Conservation (phyloP, 2,113 vertebrate genomes). For the Podarcis raffonei region DNA sequence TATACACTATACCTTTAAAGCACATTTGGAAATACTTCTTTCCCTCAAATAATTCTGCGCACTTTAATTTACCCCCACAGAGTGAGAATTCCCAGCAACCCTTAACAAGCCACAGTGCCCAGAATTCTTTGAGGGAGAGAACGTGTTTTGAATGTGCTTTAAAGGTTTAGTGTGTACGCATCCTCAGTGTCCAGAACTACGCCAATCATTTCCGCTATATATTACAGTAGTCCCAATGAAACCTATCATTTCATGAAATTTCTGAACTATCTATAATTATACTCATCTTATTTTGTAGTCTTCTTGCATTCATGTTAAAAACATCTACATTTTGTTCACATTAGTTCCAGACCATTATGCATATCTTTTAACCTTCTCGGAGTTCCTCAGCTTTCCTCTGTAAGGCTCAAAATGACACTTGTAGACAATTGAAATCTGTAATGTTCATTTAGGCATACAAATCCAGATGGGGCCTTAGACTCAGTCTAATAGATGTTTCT, state of each 20-base stretch:
- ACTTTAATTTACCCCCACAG: no score
- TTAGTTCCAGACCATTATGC: neutral
- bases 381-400: neutral
- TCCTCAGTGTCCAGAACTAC: neutral
- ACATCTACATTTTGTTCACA: neutral
- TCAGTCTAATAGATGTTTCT: no score
- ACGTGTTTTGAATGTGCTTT: no score
- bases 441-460: neutral
- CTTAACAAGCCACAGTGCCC: no score
- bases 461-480: neutral
- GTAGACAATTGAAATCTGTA: neutral
- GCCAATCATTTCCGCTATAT: neutral
- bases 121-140: no score
- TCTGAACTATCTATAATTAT: neutral
- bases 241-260: neutral
- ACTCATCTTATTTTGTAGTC: neutral
- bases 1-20: no score
- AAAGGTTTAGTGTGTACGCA: no score
- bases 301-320: neutral
- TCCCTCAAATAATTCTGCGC: no score
- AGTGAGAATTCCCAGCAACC: no score
- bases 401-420: neutral
- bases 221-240: neutral
- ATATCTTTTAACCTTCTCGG: neutral
- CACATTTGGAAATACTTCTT: no score